These are phyloP conservation scores for Platycnemis pennipes DNA, from an alignment of 2,888 invertebrate genomes.

Conservation along the genomic window DNA sequence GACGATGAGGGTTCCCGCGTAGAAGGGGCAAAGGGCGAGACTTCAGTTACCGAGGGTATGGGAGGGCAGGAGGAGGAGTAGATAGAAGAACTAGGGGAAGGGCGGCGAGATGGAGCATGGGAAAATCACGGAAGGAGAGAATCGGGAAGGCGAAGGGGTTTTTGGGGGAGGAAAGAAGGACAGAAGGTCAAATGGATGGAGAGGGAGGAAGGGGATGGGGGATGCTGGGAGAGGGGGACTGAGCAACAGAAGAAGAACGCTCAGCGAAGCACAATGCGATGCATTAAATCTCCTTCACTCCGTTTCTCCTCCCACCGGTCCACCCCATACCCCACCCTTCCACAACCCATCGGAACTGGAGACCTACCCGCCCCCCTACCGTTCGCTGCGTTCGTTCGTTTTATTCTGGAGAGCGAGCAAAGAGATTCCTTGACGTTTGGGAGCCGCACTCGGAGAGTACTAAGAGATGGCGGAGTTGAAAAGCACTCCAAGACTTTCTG, in stretches of 20 bases:
- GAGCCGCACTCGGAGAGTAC: slow-evolving; percentile 33
- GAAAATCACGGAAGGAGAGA: not conserved
- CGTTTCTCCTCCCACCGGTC: slow-evolving; percentile 12
- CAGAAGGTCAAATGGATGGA: not conserved
- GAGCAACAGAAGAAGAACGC: slow-evolving; percentile 48
- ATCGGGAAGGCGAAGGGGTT: not conserved
- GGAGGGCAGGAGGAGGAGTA: not conserved
- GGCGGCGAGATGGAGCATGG: not conserved
- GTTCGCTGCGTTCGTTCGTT: slow-evolving; percentile 15
- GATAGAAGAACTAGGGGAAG: too few relatives aligned
- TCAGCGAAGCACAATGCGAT: slow-evolving; percentile 58
- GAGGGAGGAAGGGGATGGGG: not conserved
- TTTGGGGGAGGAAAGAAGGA: not conserved
- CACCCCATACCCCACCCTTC: not conserved
- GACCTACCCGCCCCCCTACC: not conserved
- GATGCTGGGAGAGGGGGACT: not conserved
- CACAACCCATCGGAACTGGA: not conserved
- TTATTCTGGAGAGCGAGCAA: slow-evolving; percentile 45
- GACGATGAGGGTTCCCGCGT: not conserved
- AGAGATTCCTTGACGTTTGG: slow-evolving; percentile 54
- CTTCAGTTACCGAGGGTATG: not conserved
- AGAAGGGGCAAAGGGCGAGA: not conserved
- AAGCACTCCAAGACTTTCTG: slow-evolving; percentile 58
- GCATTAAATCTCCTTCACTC: slow-evolving; percentile 55
- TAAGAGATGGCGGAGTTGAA: slow-evolving; percentile 47